phyloP scores from a whole-genome alignment of 2,888 invertebrate species.

The Spicauda simplicius region DNA sequence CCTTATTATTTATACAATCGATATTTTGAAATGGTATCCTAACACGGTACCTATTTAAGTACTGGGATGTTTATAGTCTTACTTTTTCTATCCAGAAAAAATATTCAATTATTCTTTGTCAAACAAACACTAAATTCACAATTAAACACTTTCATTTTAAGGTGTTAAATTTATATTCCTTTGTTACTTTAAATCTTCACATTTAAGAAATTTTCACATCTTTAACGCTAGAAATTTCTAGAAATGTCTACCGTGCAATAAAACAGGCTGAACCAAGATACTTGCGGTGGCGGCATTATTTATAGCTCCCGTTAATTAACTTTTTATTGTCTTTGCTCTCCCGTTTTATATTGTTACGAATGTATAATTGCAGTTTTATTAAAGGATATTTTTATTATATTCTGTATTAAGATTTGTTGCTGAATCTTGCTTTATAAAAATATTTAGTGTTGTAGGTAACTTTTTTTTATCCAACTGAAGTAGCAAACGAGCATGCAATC shows the following conservation, averaged over 20 bases:
- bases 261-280: constrained; percentile 26
- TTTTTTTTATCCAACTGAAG: no score
- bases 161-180: no score
- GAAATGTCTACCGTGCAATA: constrained; percentile 27
- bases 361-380: constrained; percentile 28
- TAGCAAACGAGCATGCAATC: no score
- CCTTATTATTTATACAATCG: no score
- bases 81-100: no score
- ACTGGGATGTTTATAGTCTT: no score
- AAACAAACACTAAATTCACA: no score
- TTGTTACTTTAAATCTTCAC: not conserved
- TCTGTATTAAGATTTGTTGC: not conserved
- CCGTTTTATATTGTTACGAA: constrained; percentile 26
- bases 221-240: constrained; percentile 23
- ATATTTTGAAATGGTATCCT: no score
- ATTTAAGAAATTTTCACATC: constrained; percentile 10
- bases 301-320: constrained; percentile 28
- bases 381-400: constrained; percentile 1
- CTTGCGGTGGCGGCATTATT: constrained; percentile 30
- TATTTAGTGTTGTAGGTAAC: not conserved
- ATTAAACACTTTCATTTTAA: no score
- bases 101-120: no score
- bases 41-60: no score
- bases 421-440: not conserved
- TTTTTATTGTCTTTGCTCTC: constrained; percentile 33